Percentiles rank a stretch among this genome's conserved stretches.
Evolutionary conservation across 2,888 invertebrate genomes (phyloP).

Genomic region (Drosophila melanosoma): DNA sequence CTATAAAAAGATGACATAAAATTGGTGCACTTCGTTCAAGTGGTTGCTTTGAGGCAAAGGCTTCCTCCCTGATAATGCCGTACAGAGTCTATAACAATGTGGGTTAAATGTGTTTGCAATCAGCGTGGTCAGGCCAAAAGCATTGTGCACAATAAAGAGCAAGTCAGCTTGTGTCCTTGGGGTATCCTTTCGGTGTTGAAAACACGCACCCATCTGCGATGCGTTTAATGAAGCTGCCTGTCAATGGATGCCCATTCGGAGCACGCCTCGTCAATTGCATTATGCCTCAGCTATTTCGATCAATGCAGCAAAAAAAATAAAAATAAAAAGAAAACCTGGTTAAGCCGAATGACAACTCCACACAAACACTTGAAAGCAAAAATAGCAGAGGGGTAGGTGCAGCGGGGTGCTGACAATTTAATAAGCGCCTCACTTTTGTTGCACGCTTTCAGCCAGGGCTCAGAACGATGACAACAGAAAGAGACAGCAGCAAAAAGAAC

Average conservation of each 20-base stretch:
- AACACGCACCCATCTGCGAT: slow-evolving; percentile 33
- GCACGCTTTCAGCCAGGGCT: slow-evolving; percentile 22
- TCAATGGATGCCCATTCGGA: slow-evolving; percentile 37
- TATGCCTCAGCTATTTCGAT: slow-evolving; percentile 64
- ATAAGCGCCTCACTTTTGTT: slow-evolving; percentile 67
- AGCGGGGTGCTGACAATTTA: slow-evolving; percentile 57
- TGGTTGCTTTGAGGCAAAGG: background rate
- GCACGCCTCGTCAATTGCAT: slow-evolving; percentile 59
- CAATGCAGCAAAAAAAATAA: slow-evolving; percentile 48
- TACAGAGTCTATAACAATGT: slow-evolving; percentile 35
- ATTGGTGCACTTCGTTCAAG: background rate
- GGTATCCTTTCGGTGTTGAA: slow-evolving; percentile 34
- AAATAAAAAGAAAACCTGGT: slow-evolving; percentile 11
- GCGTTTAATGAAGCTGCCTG: slow-evolving; percentile 45
- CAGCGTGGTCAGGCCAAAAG: slow-evolving; percentile 14
- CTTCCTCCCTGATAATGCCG: background rate
- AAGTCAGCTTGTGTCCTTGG: slow-evolving; percentile 31
- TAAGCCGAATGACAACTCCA: slow-evolving; percentile 32
- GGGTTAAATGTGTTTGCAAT: slow-evolving; percentile 45
- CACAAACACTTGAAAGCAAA: slow-evolving; percentile 15
- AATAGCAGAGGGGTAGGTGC: background rate
- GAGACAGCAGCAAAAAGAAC: slow-evolving; percentile 11
- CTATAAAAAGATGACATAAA: background rate
- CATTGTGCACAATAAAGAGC: slow-evolving; percentile 14
- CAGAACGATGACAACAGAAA: slow-evolving; percentile 54